phyloP scores from a whole-genome alignment of 2,888 invertebrate genomes.

The Dione vanillae region DNA sequence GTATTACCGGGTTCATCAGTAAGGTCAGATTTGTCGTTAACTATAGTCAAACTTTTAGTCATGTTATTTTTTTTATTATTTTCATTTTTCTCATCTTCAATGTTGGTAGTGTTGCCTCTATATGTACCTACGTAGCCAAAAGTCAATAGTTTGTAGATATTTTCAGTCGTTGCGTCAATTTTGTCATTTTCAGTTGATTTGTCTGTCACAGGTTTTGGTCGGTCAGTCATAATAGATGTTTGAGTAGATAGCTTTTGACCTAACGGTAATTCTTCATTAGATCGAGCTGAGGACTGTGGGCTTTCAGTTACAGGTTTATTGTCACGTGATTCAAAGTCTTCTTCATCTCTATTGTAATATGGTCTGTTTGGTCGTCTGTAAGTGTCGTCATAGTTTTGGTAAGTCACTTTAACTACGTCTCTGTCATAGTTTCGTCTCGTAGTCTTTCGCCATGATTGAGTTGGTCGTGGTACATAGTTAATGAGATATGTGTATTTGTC shows the following conservation, averaged over 20 bases:
- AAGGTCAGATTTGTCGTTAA: slow-evolving; percentile 53
- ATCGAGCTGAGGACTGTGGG: slow-evolving; percentile 70
- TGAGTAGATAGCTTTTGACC: slow-evolving; percentile 52
- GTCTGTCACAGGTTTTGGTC: slow-evolving; percentile 45
- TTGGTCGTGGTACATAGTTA: slow-evolving; percentile 81
- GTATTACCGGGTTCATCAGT: slow-evolving; percentile 52
- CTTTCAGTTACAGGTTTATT: slow-evolving; percentile 62
- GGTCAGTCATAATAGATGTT: slow-evolving; percentile 45
- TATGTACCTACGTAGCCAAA: slow-evolving; percentile 80
- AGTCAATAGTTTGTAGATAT: slow-evolving; percentile 75
- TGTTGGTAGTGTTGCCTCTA: slow-evolving; percentile 58
- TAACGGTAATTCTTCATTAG: slow-evolving; percentile 59
- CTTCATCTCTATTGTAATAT: slow-evolving; percentile 65
- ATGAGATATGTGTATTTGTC: slow-evolving; percentile 81
- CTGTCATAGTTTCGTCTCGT: slow-evolving; percentile 68
- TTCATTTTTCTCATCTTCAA: slow-evolving; percentile 44
- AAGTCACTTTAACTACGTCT: slow-evolving; percentile 79
- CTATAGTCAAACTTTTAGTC: slow-evolving; percentile 72
- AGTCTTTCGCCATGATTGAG: slow-evolving; percentile 75
- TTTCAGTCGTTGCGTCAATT: slow-evolving; percentile 64
- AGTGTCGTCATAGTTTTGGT: slow-evolving; percentile 78
- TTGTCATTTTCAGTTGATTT: slow-evolving; percentile 50
- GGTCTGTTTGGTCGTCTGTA: slow-evolving; percentile 73
- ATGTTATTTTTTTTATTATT: slow-evolving; percentile 54
- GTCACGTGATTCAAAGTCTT: slow-evolving; percentile 59